Percentiles rank a stretch among this genome's conserved stretches.
These are phyloP conservation scores for Malthinus flaveolus DNA, from an alignment of 2,888 invertebrate species.

Conservation along the genomic window DNA sequence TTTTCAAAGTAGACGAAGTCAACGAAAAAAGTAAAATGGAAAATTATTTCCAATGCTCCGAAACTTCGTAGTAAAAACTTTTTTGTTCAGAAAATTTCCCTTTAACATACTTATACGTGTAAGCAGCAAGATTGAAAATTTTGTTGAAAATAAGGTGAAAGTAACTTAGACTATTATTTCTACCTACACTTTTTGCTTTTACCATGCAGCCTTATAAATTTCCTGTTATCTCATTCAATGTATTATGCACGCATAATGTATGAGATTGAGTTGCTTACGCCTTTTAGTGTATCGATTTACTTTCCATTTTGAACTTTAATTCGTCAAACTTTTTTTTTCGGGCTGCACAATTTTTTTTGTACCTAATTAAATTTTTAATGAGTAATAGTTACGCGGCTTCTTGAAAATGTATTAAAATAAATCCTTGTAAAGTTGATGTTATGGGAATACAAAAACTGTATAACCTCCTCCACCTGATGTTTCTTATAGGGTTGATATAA, in stretches of 20 bases:
- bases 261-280: background rate
- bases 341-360: background rate
- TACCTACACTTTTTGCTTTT: constrained; percentile 6
- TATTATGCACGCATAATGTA: constrained; percentile 23
- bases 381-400: constrained; percentile 12
- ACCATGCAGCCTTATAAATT: constrained; percentile 21
- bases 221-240: constrained; percentile 18
- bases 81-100: no score
- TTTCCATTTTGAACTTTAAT: no score
- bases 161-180: constrained; percentile 3
- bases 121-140: no score
- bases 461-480: constrained; percentile 18
- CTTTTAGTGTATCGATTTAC: no score
- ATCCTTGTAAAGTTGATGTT: constrained; percentile 18
- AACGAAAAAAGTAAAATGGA: background rate
- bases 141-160: no score
- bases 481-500: constrained; percentile 22
- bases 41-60: background rate
- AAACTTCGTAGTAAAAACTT: background rate
- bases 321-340: no score
- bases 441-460: constrained; percentile 22
- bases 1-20: no score
- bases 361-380: constrained; percentile 17
- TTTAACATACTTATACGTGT: no score
- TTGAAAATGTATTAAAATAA: constrained; percentile 15